phyloP scores from a whole-genome alignment of 2,797 vertebrate genomes.

The Poecilia velifera region DNA sequence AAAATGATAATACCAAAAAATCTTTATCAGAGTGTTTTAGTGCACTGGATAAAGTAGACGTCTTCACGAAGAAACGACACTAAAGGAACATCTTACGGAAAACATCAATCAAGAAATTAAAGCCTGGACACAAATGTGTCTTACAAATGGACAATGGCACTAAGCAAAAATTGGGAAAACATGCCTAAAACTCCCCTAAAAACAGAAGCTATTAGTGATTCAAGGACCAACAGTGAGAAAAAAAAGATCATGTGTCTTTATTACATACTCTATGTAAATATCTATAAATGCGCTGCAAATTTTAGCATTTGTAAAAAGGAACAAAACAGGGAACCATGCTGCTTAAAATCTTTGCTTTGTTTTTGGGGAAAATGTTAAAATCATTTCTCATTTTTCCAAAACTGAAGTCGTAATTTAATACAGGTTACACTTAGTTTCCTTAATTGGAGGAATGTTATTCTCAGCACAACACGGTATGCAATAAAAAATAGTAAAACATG shows the following conservation, averaged over 20 bases:
- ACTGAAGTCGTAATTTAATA: background rate
- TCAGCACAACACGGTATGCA: background rate
- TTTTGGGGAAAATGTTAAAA: background rate
- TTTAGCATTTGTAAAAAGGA: background rate
- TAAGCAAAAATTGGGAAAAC: background rate
- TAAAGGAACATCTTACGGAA: background rate
- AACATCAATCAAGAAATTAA: background rate
- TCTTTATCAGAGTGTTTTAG: background rate
- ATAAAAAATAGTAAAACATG: slow-evolving; percentile 9
- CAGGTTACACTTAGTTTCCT: background rate
- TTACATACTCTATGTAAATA: background rate
- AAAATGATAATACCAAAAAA: no score
- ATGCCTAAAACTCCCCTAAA: background rate
- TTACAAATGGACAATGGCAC: background rate
- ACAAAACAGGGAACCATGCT: background rate
- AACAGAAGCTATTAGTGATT: background rate
- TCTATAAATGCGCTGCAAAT: background rate
- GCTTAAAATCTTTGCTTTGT: background rate
- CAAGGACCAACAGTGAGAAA: background rate
- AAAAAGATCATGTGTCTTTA: background rate
- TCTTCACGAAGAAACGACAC: background rate
- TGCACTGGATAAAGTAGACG: background rate
- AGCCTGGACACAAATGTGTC: background rate
- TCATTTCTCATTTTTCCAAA: background rate
- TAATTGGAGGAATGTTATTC: background rate